Evolutionary conservation across 2,113 vertebrate genomes (phyloP).

Genomic region (Chiloscyllium plagiosum): DNA sequence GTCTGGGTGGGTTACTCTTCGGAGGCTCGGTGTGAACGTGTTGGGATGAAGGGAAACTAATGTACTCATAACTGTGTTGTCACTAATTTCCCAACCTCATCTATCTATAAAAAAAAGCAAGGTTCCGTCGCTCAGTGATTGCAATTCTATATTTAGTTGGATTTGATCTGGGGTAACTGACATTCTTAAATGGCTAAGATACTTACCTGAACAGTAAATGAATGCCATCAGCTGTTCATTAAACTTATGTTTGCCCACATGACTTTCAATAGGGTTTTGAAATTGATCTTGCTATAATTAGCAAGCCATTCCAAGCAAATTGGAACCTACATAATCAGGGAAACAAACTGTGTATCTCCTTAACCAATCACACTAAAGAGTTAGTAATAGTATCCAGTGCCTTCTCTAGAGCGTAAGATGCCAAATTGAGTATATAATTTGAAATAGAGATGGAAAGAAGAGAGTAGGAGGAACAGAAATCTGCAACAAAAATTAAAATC

Average conservation of each 20-base stretch:
- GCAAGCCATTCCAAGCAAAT: not conserved
- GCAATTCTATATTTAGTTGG: not conserved
- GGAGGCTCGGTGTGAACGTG: too few species aligned
- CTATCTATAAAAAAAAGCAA: not conserved
- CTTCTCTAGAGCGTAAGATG: not conserved
- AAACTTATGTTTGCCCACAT: not conserved
- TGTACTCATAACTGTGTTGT: not conserved
- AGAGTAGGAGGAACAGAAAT: not conserved
- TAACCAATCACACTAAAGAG: not conserved
- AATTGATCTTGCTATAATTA: not conserved
- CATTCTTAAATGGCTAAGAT: not conserved
- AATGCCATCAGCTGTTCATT: not conserved
- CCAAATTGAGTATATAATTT: not conserved
- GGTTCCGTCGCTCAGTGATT: not conserved
- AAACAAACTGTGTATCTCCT: not conserved
- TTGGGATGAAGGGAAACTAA: too few species aligned
- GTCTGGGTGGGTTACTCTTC: too few species aligned
- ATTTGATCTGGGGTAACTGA: not conserved
- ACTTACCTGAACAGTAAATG: not conserved
- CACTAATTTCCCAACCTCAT: not conserved
- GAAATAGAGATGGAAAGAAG: not conserved
- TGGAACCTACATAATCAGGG: not conserved
- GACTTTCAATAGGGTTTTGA: not conserved
- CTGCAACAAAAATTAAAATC: too few species aligned
- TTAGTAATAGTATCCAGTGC: too few species aligned